Base-by-base conservation (phyloP, 2,113 vertebrate genomes). In the Platichthys flesus region DNA sequence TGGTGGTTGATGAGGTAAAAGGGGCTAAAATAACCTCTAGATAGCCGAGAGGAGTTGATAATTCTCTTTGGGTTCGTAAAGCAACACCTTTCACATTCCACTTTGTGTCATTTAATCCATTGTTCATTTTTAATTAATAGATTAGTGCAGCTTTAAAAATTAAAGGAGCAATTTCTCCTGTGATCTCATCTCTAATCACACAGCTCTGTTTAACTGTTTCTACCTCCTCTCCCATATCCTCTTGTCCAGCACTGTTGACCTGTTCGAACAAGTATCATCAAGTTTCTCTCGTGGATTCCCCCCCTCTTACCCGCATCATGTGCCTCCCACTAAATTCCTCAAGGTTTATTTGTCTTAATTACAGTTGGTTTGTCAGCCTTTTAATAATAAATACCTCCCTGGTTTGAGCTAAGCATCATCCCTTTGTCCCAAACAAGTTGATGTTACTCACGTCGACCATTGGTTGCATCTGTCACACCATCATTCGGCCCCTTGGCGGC, bases 111-210 rank as follows among this genome's bases (percentile, higher is more conserved):
- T 52, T 57, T 76, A 4, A 85, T 24, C 51, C 20, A 21, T 51
- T 61, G 35, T 49, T 18, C 18, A 49, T 18, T 4, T 49, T 5
- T 2, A 18, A 49, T 12, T 3, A 42, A 49, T 7, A 49, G 45
- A 49, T 49, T 49, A 49, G 45, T 49, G 13, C 42, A 45, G 42
- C 42, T 45, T 45, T 45, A 45, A 45, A 14, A 45, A 45, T 45
- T 28, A 67, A 59, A 81, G 12, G 2, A 10, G 45, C 23, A 18
- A 18, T 56, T 2, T 74, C 45, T 74, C 68, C 15, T 49, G 9
- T 74, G 68, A 76, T 71, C 75, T 68, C 49, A 60, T 10, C 59
- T 62, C 18, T 47, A 52, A 83, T 65, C 42, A 5, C 12, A 57
- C 1, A 45, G 13, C 37, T 62, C 49, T 4, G 10, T 45, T 45